phyloP scores from a whole-genome alignment of 2,888 invertebrate genomes.

The Choristoneura rosaceana region DNA sequence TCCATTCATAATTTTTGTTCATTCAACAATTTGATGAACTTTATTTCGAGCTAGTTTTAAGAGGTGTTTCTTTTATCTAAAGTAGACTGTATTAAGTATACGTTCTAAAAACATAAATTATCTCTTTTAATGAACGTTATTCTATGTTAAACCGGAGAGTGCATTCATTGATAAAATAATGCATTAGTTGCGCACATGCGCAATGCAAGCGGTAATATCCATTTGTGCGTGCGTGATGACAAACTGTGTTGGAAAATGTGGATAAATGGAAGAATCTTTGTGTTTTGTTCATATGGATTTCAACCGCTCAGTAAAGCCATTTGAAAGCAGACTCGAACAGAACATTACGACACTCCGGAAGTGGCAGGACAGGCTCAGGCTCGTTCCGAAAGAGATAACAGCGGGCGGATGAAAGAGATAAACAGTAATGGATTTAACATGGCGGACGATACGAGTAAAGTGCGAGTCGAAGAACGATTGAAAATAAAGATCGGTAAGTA shows the following conservation, averaged over 20 bases:
- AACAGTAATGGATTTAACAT: conserved; percentile 94
- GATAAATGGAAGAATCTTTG: conserved; percentile 55
- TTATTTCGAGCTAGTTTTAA: conserved; percentile 21
- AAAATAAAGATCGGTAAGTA: conserved; percentile 97
- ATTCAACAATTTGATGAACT: conserved; percentile 69
- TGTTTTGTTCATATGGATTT: conserved; percentile 59
- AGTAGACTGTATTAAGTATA: background rate
- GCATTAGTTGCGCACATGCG: conserved; percentile 79
- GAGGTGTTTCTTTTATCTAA: conserved; percentile 13
- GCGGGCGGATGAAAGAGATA: conserved; percentile 86
- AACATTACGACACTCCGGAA: conserved; percentile 86
- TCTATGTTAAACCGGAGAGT: conserved; percentile 58
- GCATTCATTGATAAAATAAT: conserved; percentile 78
- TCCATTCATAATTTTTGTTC: conserved; percentile 85
- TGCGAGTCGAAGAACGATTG: conserved; percentile 96
- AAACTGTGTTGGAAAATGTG: conserved; percentile 60
- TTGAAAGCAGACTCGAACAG: conserved; percentile 77
- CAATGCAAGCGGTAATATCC: conserved; percentile 66
- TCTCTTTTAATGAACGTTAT: conserved; percentile 47
- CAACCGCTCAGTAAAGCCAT: conserved; percentile 54
- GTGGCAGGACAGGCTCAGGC: conserved; percentile 81
- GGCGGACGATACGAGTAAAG: conserved; percentile 96
- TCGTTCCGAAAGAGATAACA: conserved; percentile 85
- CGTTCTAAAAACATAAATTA: conserved; percentile 6
- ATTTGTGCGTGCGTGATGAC: conserved; percentile 55